phyloP scores from a whole-genome alignment of 2,888 invertebrate genomes.

The Cotesia congregata region DNA sequence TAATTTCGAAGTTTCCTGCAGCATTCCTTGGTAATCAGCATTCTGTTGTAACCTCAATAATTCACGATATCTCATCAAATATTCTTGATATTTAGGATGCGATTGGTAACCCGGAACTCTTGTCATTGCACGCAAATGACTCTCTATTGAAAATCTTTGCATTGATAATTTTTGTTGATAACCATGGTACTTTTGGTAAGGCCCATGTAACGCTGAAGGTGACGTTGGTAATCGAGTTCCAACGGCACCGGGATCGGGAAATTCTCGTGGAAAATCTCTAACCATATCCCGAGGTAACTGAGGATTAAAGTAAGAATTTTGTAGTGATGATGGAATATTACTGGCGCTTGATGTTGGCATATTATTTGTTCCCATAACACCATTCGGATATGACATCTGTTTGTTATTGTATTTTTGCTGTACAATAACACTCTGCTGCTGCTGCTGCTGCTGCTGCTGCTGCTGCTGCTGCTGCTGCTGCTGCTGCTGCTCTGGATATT shows the following conservation, averaged over 20 bases:
- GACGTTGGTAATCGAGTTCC: slow-evolving; percentile 47
- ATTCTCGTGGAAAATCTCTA: slow-evolving; percentile 56
- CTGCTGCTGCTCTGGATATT: slow-evolving; percentile 49
- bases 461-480: slow-evolving; percentile 51
- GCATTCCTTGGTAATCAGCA: slow-evolving; percentile 58
- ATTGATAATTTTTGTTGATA: slow-evolving; percentile 61
- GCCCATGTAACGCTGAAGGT: slow-evolving; percentile 50
- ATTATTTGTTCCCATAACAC: slow-evolving; percentile 49
- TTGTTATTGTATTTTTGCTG: slow-evolving; percentile 51
- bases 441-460: slow-evolving; percentile 50
- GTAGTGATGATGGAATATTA: slow-evolving; percentile 46
- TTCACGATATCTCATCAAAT: slow-evolving; percentile 61
- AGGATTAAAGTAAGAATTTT: slow-evolving; percentile 47
- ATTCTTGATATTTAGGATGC: slow-evolving; percentile 67
- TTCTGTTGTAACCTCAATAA: slow-evolving; percentile 62
- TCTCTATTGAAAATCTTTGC: slow-evolving; percentile 63
- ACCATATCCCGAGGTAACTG: slow-evolving; percentile 54
- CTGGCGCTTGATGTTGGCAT: slow-evolving; percentile 44
- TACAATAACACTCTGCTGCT: slow-evolving; percentile 42
- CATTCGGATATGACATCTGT: slow-evolving; percentile 53
- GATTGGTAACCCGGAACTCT: slow-evolving; percentile 64
- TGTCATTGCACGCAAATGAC: slow-evolving; percentile 60
- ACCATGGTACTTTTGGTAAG: slow-evolving; percentile 62
- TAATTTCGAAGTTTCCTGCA: slow-evolving; percentile 57
- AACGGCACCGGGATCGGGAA: slow-evolving; percentile 48